A percentile compares a stretch with the other conserved stretches of the same genome.
Conservation (phyloP, 2,888 invertebrate genomes). For the Cactoblastis cactorum region DNA sequence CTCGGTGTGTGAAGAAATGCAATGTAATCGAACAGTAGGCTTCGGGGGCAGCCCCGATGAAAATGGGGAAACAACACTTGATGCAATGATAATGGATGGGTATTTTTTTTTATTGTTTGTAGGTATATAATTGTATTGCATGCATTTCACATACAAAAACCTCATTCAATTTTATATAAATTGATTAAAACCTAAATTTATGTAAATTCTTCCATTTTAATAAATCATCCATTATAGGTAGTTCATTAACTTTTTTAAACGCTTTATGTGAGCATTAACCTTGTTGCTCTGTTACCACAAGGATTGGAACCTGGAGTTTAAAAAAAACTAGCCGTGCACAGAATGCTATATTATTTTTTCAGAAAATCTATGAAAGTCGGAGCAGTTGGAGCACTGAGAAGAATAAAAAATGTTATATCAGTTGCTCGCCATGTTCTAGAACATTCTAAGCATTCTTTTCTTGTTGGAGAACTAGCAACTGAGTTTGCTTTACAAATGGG, state of each 20-base stretch:
- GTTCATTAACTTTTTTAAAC: no score
- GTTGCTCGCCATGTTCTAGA: conserved; percentile 95
- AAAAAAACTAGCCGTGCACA: no score
- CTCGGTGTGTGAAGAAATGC: conserved; percentile 88
- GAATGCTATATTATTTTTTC: conserved; percentile 25
- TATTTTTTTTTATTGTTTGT: no score
- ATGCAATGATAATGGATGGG: conserved; percentile 99
- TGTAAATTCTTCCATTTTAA: no score
- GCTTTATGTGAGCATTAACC: no score
- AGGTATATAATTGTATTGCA: no score
- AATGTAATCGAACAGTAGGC: conserved; percentile 97
- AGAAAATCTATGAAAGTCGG: conserved; percentile 90
- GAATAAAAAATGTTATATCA: conserved; percentile 92
- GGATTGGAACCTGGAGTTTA: neutral
- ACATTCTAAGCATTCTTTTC: conserved; percentile 91
- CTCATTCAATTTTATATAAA: no score
- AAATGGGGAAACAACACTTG: conserved; percentile 95
- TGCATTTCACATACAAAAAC: no score
- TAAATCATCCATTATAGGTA: no score
- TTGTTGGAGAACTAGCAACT: conserved; percentile 94
- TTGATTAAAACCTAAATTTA: no score
- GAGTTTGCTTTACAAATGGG: conserved; percentile 95
- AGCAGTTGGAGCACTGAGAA: conserved; percentile 90
- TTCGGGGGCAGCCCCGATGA: conserved; percentile 99
- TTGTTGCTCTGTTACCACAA: no score